A percentile compares a stretch with the other conserved stretches of the same genome.
phyloP scores from a whole-genome alignment of 2,888 invertebrate genomes.

The Ochlodes sylvanus region DNA sequence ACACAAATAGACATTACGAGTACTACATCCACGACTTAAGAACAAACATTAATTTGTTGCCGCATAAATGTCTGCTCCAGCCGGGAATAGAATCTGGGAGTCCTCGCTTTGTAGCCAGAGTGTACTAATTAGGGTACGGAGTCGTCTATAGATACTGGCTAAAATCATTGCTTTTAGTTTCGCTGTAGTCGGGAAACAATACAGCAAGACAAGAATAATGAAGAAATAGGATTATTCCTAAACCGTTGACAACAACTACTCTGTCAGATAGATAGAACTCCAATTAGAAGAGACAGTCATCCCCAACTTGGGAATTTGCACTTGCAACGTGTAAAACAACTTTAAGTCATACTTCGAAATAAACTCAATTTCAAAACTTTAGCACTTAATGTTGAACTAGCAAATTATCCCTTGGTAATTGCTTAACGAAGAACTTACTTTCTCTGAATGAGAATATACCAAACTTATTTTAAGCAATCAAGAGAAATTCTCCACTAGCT shows the following conservation, averaged over 20 bases:
- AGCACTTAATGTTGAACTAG: slow-evolving; percentile 14
- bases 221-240: slow-evolving; percentile 10
- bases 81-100: no score
- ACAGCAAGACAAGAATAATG: not conserved
- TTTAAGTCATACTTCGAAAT: slow-evolving; percentile 25
- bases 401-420: slow-evolving; percentile 14
- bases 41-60: no score
- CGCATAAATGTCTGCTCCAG: no score
- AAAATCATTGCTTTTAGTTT: no score
- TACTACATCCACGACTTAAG: no score
- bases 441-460: not conserved
- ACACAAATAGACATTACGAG: no score
- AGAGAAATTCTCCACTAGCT: not conserved
- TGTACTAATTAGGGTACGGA: no score
- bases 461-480: not conserved
- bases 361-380: slow-evolving; percentile 29
- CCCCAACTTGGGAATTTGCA: slow-evolving; percentile 22
- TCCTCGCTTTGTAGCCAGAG: no score
- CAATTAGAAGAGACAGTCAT: slow-evolving; percentile 30
- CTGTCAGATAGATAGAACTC: slow-evolving; percentile 29
- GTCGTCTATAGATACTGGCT: no score
- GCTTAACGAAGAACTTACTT: slow-evolving; percentile 10
- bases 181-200: no score
- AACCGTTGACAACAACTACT: slow-evolving; percentile 20
- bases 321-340: slow-evolving; percentile 20